These are phyloP conservation scores for Microtus montanus DNA, from an alignment of 2,113 vertebrate genomes.

Conservation along the genomic window DNA sequence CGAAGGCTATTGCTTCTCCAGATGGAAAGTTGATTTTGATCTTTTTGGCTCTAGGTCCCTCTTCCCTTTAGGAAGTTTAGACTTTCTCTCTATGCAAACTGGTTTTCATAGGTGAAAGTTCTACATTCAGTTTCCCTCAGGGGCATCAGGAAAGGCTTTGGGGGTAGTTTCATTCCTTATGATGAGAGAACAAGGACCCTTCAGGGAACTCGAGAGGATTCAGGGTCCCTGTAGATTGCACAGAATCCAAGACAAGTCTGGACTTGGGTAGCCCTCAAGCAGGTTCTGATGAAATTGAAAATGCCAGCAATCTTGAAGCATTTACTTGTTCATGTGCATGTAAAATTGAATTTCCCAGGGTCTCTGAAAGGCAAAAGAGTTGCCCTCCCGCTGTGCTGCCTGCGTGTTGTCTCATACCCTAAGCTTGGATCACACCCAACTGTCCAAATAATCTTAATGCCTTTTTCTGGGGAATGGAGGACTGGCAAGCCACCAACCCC, in stretches of 20 bases:
- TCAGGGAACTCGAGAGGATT: not conserved
- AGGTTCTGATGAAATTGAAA: not conserved
- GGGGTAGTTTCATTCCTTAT: not conserved
- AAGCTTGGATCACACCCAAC: not conserved
- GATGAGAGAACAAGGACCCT: not conserved
- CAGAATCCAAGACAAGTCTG: not conserved
- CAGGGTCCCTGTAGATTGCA: not conserved
- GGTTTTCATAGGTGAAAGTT: not conserved
- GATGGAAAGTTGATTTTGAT: conserved; percentile 39
- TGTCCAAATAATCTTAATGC: not conserved
- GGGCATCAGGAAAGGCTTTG: not conserved
- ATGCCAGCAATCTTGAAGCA: not conserved
- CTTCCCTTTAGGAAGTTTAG: conserved; percentile 51
- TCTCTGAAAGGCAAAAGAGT: not conserved
- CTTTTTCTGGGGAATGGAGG: not conserved
- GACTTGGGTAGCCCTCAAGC: not conserved
- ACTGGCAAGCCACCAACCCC: conserved; percentile 5
- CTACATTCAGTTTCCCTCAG: not conserved
- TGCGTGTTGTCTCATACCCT: not conserved
- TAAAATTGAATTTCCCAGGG: not conserved
- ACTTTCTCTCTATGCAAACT: not conserved
- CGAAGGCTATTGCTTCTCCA: conserved; percentile 38
- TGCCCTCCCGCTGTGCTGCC: not conserved
- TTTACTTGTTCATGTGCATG: not conserved
- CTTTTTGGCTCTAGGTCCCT: conserved; percentile 32